Evolutionary conservation across 1,140 invertebrate genomes (phyloP).

Genomic region (Drosophila auraria): DNA sequence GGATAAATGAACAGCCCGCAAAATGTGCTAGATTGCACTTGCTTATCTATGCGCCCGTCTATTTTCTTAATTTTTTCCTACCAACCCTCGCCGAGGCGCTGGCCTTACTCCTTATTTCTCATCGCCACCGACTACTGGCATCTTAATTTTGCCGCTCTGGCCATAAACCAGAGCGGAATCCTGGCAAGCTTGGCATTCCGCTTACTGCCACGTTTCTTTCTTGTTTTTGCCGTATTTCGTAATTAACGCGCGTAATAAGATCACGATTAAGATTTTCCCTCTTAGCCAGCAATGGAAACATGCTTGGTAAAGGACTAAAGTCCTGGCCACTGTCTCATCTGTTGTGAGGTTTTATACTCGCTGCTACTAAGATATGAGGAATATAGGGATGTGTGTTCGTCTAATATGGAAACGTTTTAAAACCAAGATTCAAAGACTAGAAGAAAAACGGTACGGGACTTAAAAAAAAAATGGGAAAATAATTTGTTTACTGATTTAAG

Average conservation of each 20-base stretch:
- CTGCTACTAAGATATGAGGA: not conserved
- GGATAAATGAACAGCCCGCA: conserved; percentile 49
- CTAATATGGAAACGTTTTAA: not conserved
- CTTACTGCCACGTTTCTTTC: conserved; percentile 25
- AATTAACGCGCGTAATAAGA: conserved; percentile 81
- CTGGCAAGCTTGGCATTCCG: conserved; percentile 20
- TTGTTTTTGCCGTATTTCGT: conserved; percentile 57
- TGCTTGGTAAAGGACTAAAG: conserved; percentile 33
- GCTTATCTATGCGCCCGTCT: conserved; percentile 75
- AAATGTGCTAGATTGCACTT: conserved; percentile 69
- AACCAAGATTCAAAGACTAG: not conserved
- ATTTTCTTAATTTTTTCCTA: conserved; percentile 71
- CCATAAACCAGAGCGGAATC: conserved; percentile 51
- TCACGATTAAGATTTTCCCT: conserved; percentile 74
- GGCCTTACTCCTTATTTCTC: conserved; percentile 10
- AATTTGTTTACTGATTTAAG: too few relatives aligned
- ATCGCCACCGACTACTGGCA: conserved; percentile 35
- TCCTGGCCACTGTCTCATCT: conserved; percentile 35
- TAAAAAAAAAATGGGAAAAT: too few relatives aligned
- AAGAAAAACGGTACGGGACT: not conserved
- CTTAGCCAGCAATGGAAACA: conserved; percentile 14
- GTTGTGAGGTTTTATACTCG: conserved; percentile 13
- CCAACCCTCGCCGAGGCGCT: conserved; percentile 22
- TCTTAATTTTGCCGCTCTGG: conserved; percentile 63
- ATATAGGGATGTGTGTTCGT: not conserved